Evolutionary conservation across 2,113 vertebrate species (phyloP).

Genomic region (Orientallactaga bullata): DNA sequence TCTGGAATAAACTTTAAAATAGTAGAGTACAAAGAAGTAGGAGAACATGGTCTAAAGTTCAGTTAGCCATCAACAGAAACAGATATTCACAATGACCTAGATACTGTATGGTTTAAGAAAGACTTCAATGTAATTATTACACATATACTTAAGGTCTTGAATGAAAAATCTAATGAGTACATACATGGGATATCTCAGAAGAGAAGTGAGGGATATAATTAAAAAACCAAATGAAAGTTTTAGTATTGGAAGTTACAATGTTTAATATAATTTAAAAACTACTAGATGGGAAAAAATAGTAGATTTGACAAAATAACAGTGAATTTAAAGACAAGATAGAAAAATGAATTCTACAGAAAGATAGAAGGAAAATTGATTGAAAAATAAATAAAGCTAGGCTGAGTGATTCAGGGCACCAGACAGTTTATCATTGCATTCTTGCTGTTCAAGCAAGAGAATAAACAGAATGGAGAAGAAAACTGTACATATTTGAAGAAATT

Average conservation of each 20-base stretch:
- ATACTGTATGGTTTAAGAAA: slow-evolving; percentile 12
- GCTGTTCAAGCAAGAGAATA: background rate
- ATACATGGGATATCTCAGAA: background rate
- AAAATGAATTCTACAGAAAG: background rate
- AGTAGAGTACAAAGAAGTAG: background rate
- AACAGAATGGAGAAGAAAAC: background rate
- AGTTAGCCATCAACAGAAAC: background rate
- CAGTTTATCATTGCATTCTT: background rate
- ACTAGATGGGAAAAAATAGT: background rate
- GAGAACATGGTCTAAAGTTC: background rate
- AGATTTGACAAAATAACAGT: background rate
- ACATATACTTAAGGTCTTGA: background rate
- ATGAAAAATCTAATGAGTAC: background rate
- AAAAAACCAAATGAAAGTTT: slow-evolving; percentile 39
- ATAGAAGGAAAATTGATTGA: background rate
- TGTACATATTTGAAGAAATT: background rate
- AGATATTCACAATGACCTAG: background rate
- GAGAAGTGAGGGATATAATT: background rate
- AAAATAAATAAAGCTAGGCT: background rate
- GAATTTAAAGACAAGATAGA: background rate
- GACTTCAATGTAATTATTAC: background rate
- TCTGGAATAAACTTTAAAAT: background rate
- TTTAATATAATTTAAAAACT: background rate
- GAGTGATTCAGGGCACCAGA: background rate
- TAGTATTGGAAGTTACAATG: background rate